Percentiles rank a stretch among this genome's conserved stretches.
phyloP scores from a whole-genome alignment of 2,888 invertebrate genomes.

The Masnerella sp. region DNA sequence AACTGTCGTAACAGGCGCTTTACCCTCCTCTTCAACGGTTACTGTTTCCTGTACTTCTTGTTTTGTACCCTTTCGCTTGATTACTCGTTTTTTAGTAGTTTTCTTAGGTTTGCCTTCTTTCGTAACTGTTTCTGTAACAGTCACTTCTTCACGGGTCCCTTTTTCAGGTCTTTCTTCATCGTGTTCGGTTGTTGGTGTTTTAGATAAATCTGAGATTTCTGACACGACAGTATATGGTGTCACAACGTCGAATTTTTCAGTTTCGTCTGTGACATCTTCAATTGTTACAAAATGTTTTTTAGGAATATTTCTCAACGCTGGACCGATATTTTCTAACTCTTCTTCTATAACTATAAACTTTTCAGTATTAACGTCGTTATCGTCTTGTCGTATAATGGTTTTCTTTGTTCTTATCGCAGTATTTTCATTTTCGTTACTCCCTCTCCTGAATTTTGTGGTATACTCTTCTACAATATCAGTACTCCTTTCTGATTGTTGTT shows the following conservation, averaged over 20 bases:
- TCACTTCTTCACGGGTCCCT: background rate
- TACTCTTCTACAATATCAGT: conserved; percentile 74
- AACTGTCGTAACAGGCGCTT: conserved; percentile 13
- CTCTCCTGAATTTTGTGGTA: conserved; percentile 73
- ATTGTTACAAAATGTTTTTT: conserved; percentile 74
- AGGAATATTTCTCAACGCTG: conserved; percentile 69
- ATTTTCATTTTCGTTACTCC: conserved; percentile 69
- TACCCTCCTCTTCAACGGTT: conserved; percentile 61
- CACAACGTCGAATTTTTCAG: conserved; percentile 67
- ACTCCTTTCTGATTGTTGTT: conserved; percentile 70
- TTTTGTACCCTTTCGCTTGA: conserved; percentile 32
- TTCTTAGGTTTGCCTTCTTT: background rate
- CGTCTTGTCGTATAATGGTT: conserved; percentile 72
- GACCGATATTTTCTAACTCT: conserved; percentile 72
- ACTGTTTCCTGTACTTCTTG: conserved; percentile 7
- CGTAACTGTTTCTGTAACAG: background rate
- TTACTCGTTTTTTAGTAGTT: background rate
- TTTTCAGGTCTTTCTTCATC: background rate
- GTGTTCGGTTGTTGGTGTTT: background rate
- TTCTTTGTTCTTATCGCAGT: conserved; percentile 73
- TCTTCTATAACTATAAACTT: conserved; percentile 74
- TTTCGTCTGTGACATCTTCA: conserved; percentile 69
- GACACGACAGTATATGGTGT: conserved; percentile 70
- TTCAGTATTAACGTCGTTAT: conserved; percentile 63
- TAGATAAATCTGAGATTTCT: conserved; percentile 65